Percentiles rank a stretch among this genome's conserved stretches.
Evolutionary conservation across 1,140 invertebrate species (phyloP).

Genomic region (Halictus rubicundus): DNA sequence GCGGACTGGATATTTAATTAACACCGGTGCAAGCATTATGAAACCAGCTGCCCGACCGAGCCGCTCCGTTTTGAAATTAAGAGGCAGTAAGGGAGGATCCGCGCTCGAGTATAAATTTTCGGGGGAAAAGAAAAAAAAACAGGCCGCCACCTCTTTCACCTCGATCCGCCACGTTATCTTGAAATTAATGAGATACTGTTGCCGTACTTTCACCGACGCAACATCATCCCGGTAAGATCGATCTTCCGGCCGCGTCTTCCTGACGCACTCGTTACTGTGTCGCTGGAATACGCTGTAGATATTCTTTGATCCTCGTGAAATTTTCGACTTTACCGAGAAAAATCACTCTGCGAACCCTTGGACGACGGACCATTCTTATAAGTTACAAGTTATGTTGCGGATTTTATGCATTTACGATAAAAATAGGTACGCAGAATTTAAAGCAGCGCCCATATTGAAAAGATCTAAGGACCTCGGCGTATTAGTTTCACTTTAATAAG

Average conservation of each 20-base stretch:
- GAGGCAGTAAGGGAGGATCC: conserved; percentile 23
- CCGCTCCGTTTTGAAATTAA: conserved; percentile 36
- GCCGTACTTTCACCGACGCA: conserved; percentile 7
- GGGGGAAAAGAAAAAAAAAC: background rate
- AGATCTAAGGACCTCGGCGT: too few species aligned
- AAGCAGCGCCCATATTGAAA: too few species aligned
- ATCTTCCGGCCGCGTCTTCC: background rate
- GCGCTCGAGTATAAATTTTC: background rate
- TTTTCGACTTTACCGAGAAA: too few species aligned
- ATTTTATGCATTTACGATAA: too few species aligned
- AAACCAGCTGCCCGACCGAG: conserved; percentile 50
- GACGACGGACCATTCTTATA: too few species aligned
- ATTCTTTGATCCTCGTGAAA: too few species aligned
- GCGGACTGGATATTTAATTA: conserved; percentile 70
- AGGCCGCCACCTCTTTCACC: background rate
- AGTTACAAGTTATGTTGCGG: too few species aligned
- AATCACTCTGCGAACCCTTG: too few species aligned
- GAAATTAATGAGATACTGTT: conserved; percentile 25
- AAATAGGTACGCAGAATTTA: too few species aligned
- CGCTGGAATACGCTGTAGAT: too few species aligned
- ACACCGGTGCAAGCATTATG: conserved; percentile 52
- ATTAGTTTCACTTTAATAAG: too few species aligned
- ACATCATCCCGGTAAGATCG: background rate
- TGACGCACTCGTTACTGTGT: too few species aligned
- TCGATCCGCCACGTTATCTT: conserved; percentile 3